Conservation (phyloP, 92 coral and sea anemone species). For the Actinernus sp. region DNA sequence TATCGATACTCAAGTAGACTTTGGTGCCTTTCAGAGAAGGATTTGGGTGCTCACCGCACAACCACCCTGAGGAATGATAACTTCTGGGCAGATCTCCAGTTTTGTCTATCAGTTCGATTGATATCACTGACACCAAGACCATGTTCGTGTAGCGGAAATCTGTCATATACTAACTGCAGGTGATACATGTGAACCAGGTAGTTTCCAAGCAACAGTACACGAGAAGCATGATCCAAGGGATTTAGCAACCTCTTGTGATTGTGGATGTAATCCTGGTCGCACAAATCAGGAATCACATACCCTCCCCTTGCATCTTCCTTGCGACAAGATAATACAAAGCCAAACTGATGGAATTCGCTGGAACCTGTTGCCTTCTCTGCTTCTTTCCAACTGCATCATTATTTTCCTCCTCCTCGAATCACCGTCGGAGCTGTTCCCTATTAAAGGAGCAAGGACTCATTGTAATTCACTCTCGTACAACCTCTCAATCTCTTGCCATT, state of each 20-base stretch:
- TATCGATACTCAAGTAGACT: constrained; percentile 18
- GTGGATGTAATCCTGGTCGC: too few relatives aligned
- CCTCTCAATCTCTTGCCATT: constrained; percentile 49
- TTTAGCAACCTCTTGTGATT: too few relatives aligned
- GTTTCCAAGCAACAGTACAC: constrained; percentile 10
- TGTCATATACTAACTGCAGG: constrained; percentile 24
- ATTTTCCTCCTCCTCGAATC: constrained; percentile 33
- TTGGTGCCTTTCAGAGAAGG: constrained; percentile 23
- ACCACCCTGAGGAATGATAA: constrained; percentile 15
- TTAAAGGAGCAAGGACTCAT: constrained; percentile 34
- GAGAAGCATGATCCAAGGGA: too few relatives aligned
- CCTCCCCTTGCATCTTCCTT: too few relatives aligned
- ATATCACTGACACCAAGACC: constrained; percentile 27
- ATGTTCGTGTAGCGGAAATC: constrained; percentile 19
- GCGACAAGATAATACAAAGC: constrained; percentile 23
- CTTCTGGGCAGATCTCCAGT: constrained; percentile 53
- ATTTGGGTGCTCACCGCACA: not conserved
- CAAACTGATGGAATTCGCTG: constrained; percentile 14
- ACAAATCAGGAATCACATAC: constrained; percentile 2
- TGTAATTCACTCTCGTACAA: constrained; percentile 20
- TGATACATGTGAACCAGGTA: constrained; percentile 49
- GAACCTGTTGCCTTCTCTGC: constrained; percentile 2
- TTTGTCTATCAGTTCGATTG: constrained; percentile 27
- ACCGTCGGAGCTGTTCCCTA: constrained; percentile 54
- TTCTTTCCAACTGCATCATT: constrained; percentile 28